These are phyloP conservation scores for Lophius americanus DNA, from an alignment of 2,797 vertebrate genomes.

Conservation along the genomic window DNA sequence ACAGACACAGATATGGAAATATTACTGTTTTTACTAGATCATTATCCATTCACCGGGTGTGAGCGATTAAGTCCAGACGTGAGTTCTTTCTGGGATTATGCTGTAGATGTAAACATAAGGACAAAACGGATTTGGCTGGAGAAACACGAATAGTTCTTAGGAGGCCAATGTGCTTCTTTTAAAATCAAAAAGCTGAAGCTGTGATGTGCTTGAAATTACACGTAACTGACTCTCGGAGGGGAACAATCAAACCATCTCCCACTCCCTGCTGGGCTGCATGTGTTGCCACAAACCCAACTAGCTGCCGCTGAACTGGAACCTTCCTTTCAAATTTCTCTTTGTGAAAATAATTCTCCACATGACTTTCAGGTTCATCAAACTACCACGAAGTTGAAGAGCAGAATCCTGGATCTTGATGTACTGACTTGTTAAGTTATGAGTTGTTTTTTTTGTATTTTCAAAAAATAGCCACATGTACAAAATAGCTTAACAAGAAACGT, in stretches of 20 bases:
- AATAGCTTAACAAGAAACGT: too few species aligned
- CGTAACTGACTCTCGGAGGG: background rate
- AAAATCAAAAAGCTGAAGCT: constrained; percentile 20
- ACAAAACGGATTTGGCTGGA: background rate
- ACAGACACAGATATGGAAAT: background rate
- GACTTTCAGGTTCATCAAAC: too few species aligned
- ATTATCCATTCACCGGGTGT: background rate
- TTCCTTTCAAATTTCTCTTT: constrained; percentile 27
- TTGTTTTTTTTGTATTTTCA: too few species aligned
- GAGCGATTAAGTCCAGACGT: constrained; percentile 38
- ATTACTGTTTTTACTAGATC: constrained; percentile 32
- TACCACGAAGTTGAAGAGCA: too few species aligned
- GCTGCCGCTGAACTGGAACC: constrained; percentile 16
- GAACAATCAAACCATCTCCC: constrained; percentile 42
- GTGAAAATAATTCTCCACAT: too few species aligned
- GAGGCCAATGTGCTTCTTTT: constrained; percentile 17
- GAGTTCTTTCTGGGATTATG: constrained; percentile 42
- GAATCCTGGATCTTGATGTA: too few species aligned
- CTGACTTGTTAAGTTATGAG: too few species aligned
- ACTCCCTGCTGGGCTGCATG: constrained; percentile 48
- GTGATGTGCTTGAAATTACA: too few species aligned
- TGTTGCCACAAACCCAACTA: constrained; percentile 38
- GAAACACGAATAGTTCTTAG: constrained; percentile 18
- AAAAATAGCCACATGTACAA: too few species aligned
- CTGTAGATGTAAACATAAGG: constrained; percentile 10